phyloP scores from a whole-genome alignment of 2,888 invertebrate species.

The Diogma glabrata region DNA sequence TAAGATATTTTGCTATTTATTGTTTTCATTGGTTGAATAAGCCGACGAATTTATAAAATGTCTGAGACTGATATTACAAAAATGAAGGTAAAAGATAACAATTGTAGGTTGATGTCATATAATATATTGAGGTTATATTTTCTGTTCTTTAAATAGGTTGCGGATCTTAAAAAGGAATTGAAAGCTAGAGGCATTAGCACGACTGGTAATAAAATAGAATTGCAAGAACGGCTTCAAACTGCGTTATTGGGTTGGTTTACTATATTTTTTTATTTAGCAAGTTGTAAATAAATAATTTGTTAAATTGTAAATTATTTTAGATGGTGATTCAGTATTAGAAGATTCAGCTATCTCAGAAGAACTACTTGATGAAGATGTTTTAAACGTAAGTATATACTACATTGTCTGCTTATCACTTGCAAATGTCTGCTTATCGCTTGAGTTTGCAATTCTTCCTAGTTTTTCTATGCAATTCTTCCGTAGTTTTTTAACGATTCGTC shows the following conservation, averaged over 20 bases:
- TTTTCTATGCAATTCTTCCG: too few relatives aligned
- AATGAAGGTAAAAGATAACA: conserved; percentile 30
- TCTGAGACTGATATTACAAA: conserved; percentile 33
- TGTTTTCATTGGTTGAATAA: too few relatives aligned
- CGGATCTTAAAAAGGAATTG: conserved; percentile 71
- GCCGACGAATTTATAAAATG: too few relatives aligned
- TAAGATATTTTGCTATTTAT: too few relatives aligned
- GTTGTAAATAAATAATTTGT: too few relatives aligned
- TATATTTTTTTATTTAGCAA: too few relatives aligned
- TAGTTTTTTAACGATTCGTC: too few relatives aligned
- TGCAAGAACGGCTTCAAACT: conserved; percentile 62
- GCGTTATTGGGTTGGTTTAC: conserved; percentile 42
- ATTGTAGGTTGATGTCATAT: neutral
- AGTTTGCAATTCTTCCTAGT: too few relatives aligned
- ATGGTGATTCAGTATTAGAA: conserved; percentile 32
- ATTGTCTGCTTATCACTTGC: too few relatives aligned
- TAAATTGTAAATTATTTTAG: too few relatives aligned
- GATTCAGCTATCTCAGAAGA: conserved; percentile 41
- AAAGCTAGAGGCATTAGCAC: conserved; percentile 63
- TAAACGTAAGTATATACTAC: conserved; percentile 25
- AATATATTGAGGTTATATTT: conserved; percentile 12
- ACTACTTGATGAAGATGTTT: conserved; percentile 41
- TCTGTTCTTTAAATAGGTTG: conserved; percentile 50
- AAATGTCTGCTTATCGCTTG: too few relatives aligned
- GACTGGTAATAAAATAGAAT: conserved; percentile 71